phyloP scores from a whole-genome alignment of 2,113 vertebrate genomes.

The Phaethon lepturus region DNA sequence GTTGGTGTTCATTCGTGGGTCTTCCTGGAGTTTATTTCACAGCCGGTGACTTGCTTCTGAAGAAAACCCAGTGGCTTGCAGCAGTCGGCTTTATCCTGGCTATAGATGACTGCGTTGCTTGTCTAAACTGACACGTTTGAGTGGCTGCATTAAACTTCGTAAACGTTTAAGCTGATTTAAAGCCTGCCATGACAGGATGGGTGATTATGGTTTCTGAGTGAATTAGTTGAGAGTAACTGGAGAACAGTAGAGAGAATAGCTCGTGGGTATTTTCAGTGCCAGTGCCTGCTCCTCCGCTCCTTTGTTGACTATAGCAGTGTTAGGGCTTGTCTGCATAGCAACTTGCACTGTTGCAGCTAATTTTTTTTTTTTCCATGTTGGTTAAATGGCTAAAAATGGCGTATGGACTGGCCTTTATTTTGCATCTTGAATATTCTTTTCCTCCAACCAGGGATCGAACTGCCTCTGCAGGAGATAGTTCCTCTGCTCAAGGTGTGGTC shows the following conservation, averaged over 20 bases:
- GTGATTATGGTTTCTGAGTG: background rate
- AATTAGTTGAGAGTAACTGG: constrained; percentile 1
- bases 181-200: background rate
- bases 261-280: background rate
- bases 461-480: background rate
- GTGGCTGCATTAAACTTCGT: background rate
- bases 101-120: background rate
- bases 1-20: background rate
- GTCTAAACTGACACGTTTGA: background rate
- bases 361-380: rapidly evolving
- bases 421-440: background rate
- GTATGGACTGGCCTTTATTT: background rate
- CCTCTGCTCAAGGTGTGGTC: background rate
- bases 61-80: background rate
- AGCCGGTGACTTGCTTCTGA: background rate
- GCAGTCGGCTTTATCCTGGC: background rate
- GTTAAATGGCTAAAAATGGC: background rate
- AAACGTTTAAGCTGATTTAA: background rate
- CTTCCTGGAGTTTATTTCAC: background rate
- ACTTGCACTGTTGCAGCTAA: background rate
- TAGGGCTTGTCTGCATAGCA: background rate
- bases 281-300: background rate
- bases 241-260: background rate
- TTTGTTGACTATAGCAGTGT: background rate
- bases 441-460: background rate